Evolutionary conservation across 2,888 invertebrate species (phyloP).

Genomic region (Portevinia maculata): DNA sequence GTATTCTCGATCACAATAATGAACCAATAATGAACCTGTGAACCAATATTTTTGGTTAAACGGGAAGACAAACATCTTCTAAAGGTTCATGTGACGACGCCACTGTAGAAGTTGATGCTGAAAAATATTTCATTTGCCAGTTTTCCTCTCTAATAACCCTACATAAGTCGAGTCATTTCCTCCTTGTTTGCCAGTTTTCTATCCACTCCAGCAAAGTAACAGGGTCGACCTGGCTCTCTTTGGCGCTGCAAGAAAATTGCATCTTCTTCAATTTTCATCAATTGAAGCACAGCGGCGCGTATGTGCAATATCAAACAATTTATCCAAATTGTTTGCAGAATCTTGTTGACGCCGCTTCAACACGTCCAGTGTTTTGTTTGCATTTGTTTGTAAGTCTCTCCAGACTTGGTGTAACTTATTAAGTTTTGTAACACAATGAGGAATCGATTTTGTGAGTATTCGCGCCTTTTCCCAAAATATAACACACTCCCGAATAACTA

Average conservation of each 20-base stretch:
- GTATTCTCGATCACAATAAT: not conserved
- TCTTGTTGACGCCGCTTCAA: constrained; percentile 39
- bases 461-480: constrained; percentile 78
- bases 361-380: constrained; percentile 69
- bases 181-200: constrained; percentile 75
- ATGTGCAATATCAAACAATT: not conserved
- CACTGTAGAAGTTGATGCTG: not conserved
- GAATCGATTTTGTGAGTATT: constrained; percentile 74
- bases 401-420: constrained; percentile 75
- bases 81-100: not conserved
- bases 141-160: not conserved
- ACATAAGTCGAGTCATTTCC: constrained; percentile 47
- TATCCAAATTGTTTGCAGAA: constrained; percentile 30
- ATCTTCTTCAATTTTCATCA: constrained; percentile 76
- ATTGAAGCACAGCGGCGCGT: constrained; percentile 51
- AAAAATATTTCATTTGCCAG: not conserved
- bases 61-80: not conserved
- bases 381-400: constrained; percentile 76
- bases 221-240: constrained; percentile 75
- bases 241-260: constrained; percentile 75
- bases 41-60: not conserved
- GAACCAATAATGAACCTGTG: too few relatives aligned
- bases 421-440: constrained; percentile 59
- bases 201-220: constrained; percentile 75
- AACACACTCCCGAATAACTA: constrained; percentile 75